Evolutionary conservation across 1,140 invertebrate genomes (phyloP), one percentile per base, ranked within the genome.

Genomic region (Heliconius nattereri): DNA sequence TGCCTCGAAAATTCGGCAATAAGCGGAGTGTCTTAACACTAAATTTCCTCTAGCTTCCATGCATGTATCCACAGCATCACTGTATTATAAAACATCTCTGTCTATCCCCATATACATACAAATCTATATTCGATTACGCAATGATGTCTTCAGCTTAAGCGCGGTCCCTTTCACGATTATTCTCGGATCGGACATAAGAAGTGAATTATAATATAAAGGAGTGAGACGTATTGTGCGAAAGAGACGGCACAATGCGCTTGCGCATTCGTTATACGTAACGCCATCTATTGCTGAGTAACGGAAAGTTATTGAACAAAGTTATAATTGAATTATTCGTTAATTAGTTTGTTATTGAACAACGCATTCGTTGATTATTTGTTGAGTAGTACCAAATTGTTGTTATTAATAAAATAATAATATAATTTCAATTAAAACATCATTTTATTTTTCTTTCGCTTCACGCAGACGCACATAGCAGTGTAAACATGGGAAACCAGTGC

Each of bases 261-360:
- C n/a, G 57, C 73, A 73, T 78, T 78, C 32, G n/a, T 19, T 74
- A 83, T 83, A 45, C 35, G 35, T 85, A 86, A 75, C 87, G 90
- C 87, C 90, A 90, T 88, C 90, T 90, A n/a, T 86, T 81, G 76
- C 72, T 57, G 52, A 40, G 60, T 72, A 79, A 32, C 20, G n/a
- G 45, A 71, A 40, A 76, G 20, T 35, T 74, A n/a, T 45, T 16
- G 26, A 11, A 66, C 1, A 66, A 26, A 66, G 8, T 16, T 66
- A 16, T 29, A 16, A 5, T 16, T 45, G 13, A 45, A 16, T 16
- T 45, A 35, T 45, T 45, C 13, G 40, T 45, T 16, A 45, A 45
- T 45, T 45, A 1, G 16, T 45, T 16, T 45, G 40, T 45, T 45
- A 45, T 16, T 5, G 13, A 11, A 45, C 5, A 45, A 11, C 11